phyloP scores from a whole-genome alignment of 2,888 invertebrate genomes.

The Drosophila nr. fundita region DNA sequence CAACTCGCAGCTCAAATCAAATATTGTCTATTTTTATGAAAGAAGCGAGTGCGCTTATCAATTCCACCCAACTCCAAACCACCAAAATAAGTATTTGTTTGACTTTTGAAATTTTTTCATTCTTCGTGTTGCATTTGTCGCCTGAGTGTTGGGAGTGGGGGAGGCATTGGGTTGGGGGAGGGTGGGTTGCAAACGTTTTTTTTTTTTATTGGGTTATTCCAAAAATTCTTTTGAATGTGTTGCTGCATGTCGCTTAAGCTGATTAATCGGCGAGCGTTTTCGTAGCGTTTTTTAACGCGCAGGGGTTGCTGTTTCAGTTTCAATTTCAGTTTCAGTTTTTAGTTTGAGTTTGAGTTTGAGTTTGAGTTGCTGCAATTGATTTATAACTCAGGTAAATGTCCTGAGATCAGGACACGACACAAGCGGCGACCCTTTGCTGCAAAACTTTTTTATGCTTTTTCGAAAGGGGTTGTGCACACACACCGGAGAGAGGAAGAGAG shows the following conservation, averaged over 20 bases:
- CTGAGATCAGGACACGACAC: slow-evolving; percentile 76
- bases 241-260: slow-evolving; percentile 22
- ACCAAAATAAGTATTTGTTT: slow-evolving; percentile 34
- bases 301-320: slow-evolving; percentile 13
- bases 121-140: slow-evolving; percentile 28
- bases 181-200: neutral
- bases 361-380: slow-evolving; percentile 63
- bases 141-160: neutral
- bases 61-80: neutral
- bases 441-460: slow-evolving; percentile 39
- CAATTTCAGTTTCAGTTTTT: slow-evolving; percentile 2
- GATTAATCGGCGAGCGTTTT: slow-evolving; percentile 39
- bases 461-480: slow-evolving; percentile 69
- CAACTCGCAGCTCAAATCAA: slow-evolving; percentile 63
- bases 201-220: slow-evolving; percentile 6
- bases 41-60: slow-evolving; percentile 46
- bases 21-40: slow-evolving; percentile 69
- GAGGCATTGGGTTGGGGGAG: neutral
- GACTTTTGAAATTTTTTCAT: slow-evolving; percentile 29
- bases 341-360: neutral
- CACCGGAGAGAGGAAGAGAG: slow-evolving; percentile 7
- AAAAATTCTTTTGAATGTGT: neutral
- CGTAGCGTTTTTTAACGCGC: slow-evolving; percentile 39
- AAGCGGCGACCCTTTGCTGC: slow-evolving; percentile 50
- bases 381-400: slow-evolving; percentile 77